phyloP scores from a whole-genome alignment of 2,113 vertebrate genomes.

The Chitala chitala region DNA sequence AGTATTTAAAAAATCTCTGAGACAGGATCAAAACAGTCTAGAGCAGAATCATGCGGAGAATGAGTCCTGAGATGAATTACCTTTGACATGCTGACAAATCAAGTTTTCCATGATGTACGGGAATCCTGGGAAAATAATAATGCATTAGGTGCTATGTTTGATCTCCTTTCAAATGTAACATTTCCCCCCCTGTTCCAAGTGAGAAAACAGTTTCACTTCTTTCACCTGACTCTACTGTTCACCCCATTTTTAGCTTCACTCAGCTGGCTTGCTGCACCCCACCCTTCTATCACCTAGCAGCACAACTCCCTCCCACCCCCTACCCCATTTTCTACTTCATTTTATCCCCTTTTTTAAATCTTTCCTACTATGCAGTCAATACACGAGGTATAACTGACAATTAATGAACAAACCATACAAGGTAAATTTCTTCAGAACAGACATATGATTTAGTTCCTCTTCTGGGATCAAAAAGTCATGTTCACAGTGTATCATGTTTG shows the following conservation, averaged over 20 bases:
- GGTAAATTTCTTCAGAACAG: too few species aligned
- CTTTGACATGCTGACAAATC: constrained; percentile 1
- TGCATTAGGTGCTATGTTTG: not conserved
- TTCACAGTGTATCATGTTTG: too few species aligned
- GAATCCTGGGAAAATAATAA: not conserved
- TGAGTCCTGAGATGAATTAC: not conserved
- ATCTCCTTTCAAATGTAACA: not conserved
- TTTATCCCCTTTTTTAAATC: too few species aligned
- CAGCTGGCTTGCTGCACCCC: not conserved
- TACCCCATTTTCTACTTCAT: not conserved
- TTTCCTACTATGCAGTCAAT: too few species aligned
- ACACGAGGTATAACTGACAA: too few species aligned
- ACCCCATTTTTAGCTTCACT: not conserved
- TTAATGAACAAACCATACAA: too few species aligned
- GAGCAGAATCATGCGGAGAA: not conserved
- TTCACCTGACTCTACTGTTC: not conserved
- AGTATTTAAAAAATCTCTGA: not conserved
- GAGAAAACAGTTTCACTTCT: not conserved
- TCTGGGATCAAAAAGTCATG: too few species aligned
- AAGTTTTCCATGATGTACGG: not conserved
- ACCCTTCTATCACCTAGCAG: not conserved
- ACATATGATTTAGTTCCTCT: too few species aligned
- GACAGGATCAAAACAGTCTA: not conserved
- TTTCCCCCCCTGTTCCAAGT: not conserved
- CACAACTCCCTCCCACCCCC: not conserved